Percentiles rank a stretch among this genome's conserved stretches.
Evolutionary conservation across 1,140 invertebrate species (phyloP).

Genomic region (Tribolium castaneum): DNA sequence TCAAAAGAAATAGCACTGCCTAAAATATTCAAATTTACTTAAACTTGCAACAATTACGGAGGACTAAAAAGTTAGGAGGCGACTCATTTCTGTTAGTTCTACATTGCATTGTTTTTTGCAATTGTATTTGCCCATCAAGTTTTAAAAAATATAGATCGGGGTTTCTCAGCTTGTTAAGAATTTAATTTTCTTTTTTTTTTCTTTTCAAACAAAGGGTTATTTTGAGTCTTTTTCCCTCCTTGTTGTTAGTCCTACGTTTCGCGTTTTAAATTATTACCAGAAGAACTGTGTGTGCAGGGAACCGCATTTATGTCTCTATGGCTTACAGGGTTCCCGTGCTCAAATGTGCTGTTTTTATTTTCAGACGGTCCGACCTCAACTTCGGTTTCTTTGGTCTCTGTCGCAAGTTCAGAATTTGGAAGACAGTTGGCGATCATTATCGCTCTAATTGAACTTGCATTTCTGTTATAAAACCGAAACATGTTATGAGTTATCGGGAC

Average conservation of each 20-base stretch:
- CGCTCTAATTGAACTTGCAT: slow-evolving; percentile 83
- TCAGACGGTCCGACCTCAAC: slow-evolving; percentile 51
- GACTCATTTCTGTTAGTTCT: too few species aligned
- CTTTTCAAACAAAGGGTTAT: too few species aligned
- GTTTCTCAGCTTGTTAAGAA: too few species aligned
- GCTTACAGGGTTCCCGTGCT: slow-evolving; percentile 68
- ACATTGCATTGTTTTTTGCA: too few species aligned
- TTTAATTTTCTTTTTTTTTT: too few species aligned
- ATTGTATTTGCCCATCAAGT: too few species aligned
- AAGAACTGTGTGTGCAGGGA: slow-evolving; percentile 41
- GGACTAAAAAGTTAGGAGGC: neutral
- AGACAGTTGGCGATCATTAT: slow-evolving; percentile 80
- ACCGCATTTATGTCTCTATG: slow-evolving; percentile 65
- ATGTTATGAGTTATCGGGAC: slow-evolving; percentile 84
- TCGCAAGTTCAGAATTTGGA: slow-evolving; percentile 62
- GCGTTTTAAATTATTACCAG: slow-evolving; percentile 37
- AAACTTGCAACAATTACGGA: neutral
- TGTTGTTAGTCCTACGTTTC: too few species aligned
- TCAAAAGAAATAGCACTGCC: neutral
- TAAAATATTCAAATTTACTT: neutral
- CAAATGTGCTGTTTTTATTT: slow-evolving; percentile 45
- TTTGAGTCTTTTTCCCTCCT: too few species aligned
- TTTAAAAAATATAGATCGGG: too few species aligned
- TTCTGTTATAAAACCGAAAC: slow-evolving; percentile 85
- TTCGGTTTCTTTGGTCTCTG: slow-evolving; percentile 54